These are phyloP conservation scores for Chauna torquata DNA, from an alignment of 2,113 vertebrate genomes.

Conservation along the genomic window DNA sequence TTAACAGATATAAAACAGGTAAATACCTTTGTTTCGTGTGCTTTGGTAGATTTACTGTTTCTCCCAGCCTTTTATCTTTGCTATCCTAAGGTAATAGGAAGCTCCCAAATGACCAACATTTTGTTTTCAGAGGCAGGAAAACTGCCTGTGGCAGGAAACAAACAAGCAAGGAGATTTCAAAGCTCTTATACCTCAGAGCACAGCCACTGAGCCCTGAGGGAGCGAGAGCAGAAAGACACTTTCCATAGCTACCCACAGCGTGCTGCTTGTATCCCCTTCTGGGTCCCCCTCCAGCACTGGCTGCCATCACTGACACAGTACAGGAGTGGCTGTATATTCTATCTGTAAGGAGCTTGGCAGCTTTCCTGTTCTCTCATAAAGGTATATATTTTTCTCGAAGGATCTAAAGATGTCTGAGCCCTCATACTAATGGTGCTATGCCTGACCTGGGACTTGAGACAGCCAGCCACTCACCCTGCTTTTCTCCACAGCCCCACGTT, in stretches of 20 bases:
- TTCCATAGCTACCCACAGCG: not conserved
- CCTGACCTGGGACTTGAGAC: not conserved
- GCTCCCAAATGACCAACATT: constrained; percentile 50
- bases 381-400: not conserved
- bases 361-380: not conserved
- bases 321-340: not conserved
- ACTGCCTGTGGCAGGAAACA: constrained; percentile 20
- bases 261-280: not conserved
- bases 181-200: not conserved
- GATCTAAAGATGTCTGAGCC: not conserved
- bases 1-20: constrained; percentile 57
- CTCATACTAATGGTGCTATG: not conserved
- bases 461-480: rapidly evolving
- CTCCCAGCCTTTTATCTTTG: constrained; percentile 45
- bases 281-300: not conserved
- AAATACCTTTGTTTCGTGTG: constrained; percentile 38
- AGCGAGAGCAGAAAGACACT: not conserved
- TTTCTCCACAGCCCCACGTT: not conserved
- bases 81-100: constrained; percentile 41
- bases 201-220: not conserved
- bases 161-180: constrained; percentile 33
- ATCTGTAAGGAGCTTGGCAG: constrained; percentile 14
- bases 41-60: constrained; percentile 37
- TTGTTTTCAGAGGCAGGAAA: constrained; percentile 37
- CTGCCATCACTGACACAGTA: not conserved